phyloP scores from a whole-genome alignment of 92 coral and sea anemone species.

The Paragorgia papillata region DNA sequence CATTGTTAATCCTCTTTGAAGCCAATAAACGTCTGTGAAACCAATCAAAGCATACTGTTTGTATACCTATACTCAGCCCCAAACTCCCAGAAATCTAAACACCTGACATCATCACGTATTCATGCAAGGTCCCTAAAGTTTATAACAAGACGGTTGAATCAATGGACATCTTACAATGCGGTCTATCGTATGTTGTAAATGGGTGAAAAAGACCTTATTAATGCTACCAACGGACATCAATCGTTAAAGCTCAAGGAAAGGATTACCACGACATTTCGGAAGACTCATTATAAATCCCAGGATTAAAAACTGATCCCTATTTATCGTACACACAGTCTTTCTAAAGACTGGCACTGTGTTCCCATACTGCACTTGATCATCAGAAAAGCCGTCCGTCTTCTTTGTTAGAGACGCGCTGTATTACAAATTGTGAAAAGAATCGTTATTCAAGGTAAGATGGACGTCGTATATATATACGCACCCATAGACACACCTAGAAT shows the following conservation, averaged over 20 bases:
- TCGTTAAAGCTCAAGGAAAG: slow-evolving; percentile 27
- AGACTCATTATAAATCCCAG: slow-evolving; percentile 40
- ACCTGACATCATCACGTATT: background rate
- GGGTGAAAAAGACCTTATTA: background rate
- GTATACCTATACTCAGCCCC: background rate
- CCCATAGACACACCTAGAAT: too few species aligned
- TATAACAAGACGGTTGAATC: background rate
- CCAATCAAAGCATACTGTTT: slow-evolving; percentile 10
- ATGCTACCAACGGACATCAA: slow-evolving; percentile 7
- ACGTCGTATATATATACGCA: too few species aligned
- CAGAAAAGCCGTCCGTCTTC: too few species aligned
- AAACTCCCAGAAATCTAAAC: background rate
- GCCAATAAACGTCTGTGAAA: slow-evolving; percentile 45
- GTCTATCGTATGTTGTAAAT: background rate
- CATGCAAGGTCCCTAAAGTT: background rate
- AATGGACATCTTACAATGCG: background rate
- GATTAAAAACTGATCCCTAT: slow-evolving; percentile 48
- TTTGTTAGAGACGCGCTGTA: too few species aligned
- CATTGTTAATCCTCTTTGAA: slow-evolving; percentile 39
- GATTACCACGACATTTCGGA: slow-evolving; percentile 39
- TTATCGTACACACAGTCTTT: slow-evolving; percentile 38
- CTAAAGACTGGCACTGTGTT: background rate
- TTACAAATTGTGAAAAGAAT: too few species aligned
- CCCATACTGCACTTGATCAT: background rate
- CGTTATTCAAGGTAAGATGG: too few species aligned